A percentile compares a stretch with the other conserved stretches of the same genome.
Evolutionary conservation across 2,113 vertebrate species (phyloP).

Genomic region (Calyptommatus sinebrachiatus): DNA sequence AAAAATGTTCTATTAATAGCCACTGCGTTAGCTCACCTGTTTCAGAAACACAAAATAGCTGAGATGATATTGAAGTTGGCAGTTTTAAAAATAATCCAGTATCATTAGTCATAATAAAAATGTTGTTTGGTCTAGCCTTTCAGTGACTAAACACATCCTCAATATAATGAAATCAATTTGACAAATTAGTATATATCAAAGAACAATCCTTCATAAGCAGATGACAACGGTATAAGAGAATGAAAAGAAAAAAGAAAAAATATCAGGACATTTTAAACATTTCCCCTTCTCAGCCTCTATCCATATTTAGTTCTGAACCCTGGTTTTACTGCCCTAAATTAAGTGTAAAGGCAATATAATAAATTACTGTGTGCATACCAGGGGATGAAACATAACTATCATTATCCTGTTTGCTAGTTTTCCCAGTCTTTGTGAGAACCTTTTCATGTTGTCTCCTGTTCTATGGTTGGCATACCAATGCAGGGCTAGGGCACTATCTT

Average conservation of each 20-base stretch:
- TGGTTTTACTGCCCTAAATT: too few relatives aligned
- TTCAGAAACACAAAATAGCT: background rate
- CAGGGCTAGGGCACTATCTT: too few relatives aligned
- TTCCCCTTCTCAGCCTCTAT: background rate
- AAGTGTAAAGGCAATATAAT: background rate
- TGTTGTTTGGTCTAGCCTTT: background rate
- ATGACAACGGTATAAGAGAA: too few relatives aligned
- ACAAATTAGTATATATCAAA: too few relatives aligned
- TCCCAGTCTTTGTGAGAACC: too few relatives aligned
- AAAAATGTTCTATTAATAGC: background rate
- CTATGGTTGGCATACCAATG: too few relatives aligned
- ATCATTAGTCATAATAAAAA: background rate
- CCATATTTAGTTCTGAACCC: background rate
- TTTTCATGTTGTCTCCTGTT: too few relatives aligned
- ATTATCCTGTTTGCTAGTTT: too few relatives aligned
- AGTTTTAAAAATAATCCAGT: conserved; percentile 7
- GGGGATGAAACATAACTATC: too few relatives aligned
- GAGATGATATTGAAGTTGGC: background rate
- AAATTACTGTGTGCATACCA: too few relatives aligned
- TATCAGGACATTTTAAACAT: background rate
- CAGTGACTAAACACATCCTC: background rate
- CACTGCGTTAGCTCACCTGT: background rate
- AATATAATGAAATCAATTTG: background rate
- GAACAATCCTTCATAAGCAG: background rate
- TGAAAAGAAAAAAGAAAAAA: background rate